phyloP scores from a whole-genome alignment of 2,797 vertebrate species.

The Halcyon badia region DNA sequence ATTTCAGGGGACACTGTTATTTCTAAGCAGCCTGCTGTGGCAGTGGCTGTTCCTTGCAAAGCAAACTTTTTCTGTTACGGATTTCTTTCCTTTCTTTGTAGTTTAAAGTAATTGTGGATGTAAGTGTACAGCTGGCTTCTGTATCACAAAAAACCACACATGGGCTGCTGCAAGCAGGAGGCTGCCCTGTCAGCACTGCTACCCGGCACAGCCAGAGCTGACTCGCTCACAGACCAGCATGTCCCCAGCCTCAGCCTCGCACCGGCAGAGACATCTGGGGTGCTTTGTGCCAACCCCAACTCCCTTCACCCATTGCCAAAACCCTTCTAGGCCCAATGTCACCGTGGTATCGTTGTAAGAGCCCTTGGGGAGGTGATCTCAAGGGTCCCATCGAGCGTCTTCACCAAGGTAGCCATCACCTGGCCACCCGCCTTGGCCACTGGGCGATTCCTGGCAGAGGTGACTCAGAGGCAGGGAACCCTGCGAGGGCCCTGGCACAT shows the following conservation, averaged over 20 bases:
- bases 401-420: not conserved
- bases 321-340: not conserved
- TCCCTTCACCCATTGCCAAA: not conserved
- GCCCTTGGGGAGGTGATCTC: not conserved
- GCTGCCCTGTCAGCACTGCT: not conserved
- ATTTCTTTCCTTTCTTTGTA: not conserved
- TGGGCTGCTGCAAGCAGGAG: not conserved
- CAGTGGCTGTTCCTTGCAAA: not conserved
- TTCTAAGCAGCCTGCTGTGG: not conserved
- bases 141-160: not conserved
- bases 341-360: fast-evolving
- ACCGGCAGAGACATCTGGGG: fast-evolving
- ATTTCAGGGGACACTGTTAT: not conserved
- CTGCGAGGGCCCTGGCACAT: conserved; percentile 2
- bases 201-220: fast-evolving
- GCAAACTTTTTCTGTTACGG: not conserved
- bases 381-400: fast-evolving
- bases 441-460: not conserved
- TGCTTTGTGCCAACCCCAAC: not conserved
- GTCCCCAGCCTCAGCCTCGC: not conserved
- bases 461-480: conserved; percentile 21
- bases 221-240: fast-evolving
- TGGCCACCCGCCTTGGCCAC: not conserved
- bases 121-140: not conserved
- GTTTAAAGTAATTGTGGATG: not conserved